Base-by-base conservation (phyloP, 2,797 vertebrate genomes). In the Brachyalestes nurse region DNA sequence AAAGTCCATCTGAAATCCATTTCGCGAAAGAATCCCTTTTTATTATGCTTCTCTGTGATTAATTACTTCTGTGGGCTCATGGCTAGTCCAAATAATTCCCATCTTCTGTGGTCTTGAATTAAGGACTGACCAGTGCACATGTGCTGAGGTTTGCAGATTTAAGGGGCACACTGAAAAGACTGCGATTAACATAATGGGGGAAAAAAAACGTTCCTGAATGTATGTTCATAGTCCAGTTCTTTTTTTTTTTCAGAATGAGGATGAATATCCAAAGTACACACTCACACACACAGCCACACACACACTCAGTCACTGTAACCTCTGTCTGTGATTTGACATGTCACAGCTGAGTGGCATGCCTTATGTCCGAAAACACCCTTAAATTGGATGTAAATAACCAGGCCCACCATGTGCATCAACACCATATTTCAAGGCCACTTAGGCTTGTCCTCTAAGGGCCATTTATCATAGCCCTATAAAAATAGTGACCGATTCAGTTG, bases 1-100 rank as follows among this genome's bases (percentile, higher is more conserved):
- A 75, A 85, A 84, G 80, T 69, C 83, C 86, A 87, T 88, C 82
- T 87, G 83, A 83, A 79, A 81, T 85, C 77, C 80, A 83, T 87
- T 84, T 81, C 70, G 61, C 75, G 58, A 66, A 84, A 86, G 75
- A 77, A 83, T 85, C 76, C 75, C 40, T 84, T 86, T 14, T 83
- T 86, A 83, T 85, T 85, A 82, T 81, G 25, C 75, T 76, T 81
- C 82, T 73, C 72, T 77, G 78, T 82, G 87, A 88, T 84, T 79
- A 87, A 85, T 88, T 86, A 82, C 83, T 88, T 79, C 66, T 84
- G 73, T 86, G 85, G 76, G 75, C 64, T 78, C 62, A 71, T 47
- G 55, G 42, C 81, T 83, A 58, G 82, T 82, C 75, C 49, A 80
- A 80, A 77, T 83, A 65, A 79, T 83, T 79, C 69, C 71, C 69